Evolutionary conservation across 2,797 vertebrate genomes (phyloP).

Genomic region (Glossophaga mutica): DNA sequence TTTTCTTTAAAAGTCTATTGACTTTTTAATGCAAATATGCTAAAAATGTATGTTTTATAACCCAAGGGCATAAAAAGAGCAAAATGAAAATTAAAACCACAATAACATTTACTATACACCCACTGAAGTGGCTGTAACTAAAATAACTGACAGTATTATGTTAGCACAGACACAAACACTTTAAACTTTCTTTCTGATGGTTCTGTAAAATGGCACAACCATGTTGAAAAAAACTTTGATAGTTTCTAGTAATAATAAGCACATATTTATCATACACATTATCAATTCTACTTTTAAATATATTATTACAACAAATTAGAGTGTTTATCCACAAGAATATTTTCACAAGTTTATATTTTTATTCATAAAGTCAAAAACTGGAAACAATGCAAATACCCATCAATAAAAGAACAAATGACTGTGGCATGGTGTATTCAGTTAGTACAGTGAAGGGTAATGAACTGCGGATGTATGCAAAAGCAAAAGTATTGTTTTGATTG

Average conservation of each 20-base stretch:
- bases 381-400: background rate
- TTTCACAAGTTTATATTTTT: background rate
- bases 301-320: background rate
- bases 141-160: background rate
- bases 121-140: background rate
- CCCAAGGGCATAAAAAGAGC: background rate
- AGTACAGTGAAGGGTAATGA: background rate
- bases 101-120: too few species aligned
- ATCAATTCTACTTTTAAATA: background rate
- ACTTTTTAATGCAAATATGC: background rate
- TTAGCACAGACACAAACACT: background rate
- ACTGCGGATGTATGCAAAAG: background rate
- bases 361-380: background rate
- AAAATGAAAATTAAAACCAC: background rate
- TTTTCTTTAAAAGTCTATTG: background rate
- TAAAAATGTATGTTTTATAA: background rate
- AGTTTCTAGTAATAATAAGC: background rate
- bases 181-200: background rate
- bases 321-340: background rate
- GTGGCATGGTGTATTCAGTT: background rate
- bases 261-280: background rate
- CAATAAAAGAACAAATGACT: background rate
- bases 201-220: background rate
- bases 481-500: background rate
- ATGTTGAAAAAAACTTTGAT: background rate